Conservation (phyloP, 2,888 invertebrate species). For the Eupithecia abbreviata region DNA sequence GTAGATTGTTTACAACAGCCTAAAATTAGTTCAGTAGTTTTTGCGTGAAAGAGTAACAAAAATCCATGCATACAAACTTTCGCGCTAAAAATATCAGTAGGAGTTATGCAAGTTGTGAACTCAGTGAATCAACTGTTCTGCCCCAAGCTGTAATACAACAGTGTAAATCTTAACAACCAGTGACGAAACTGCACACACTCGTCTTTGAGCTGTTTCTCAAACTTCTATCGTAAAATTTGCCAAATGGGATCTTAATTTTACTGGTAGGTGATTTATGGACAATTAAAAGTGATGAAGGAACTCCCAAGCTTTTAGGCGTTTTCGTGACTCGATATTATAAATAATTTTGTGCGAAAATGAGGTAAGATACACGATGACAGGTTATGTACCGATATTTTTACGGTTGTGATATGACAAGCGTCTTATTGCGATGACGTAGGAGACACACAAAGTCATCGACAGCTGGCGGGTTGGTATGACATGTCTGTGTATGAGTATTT, state of each 20-base stretch:
- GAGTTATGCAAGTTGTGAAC: not conserved
- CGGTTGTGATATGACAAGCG: not conserved
- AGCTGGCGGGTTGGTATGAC: not conserved
- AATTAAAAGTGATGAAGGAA: conserved; percentile 61
- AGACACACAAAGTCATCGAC: not conserved
- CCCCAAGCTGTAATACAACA: conserved; percentile 39
- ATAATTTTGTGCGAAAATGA: not conserved
- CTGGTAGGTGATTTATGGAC: conserved; percentile 63
- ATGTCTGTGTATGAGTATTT: not conserved
- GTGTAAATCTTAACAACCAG: conserved; percentile 51
- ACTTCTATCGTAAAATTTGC: conserved; percentile 62
- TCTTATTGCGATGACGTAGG: not conserved
- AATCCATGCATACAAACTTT: too few relatives aligned
- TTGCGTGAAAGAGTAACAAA: too few relatives aligned
- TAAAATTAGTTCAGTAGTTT: too few relatives aligned
- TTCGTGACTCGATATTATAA: conserved; percentile 40
- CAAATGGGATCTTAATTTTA: conserved; percentile 62
- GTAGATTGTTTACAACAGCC: too few relatives aligned
- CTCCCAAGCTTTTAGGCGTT: conserved; percentile 50
- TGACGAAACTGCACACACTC: conserved; percentile 52
- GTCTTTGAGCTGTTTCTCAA: conserved; percentile 53
- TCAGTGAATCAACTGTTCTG: not conserved
- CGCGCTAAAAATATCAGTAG: too few relatives aligned
- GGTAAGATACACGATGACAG: not conserved
- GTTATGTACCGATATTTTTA: not conserved